phyloP scores from a whole-genome alignment of 2,888 invertebrate genomes.

The Mesochorus sp. region DNA sequence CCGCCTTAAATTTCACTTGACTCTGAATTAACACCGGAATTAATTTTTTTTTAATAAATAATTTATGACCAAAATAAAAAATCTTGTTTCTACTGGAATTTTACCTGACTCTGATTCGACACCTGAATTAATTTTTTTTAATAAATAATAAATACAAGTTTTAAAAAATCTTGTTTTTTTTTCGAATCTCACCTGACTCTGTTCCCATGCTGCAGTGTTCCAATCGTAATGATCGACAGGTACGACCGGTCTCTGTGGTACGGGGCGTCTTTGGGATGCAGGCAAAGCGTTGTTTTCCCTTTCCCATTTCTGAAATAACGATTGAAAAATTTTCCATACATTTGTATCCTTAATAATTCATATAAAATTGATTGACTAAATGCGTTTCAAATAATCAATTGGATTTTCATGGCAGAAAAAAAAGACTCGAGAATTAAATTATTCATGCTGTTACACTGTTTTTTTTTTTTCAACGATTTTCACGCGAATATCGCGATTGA shows the following conservation, averaged over 20 bases:
- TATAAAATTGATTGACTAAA: background rate
- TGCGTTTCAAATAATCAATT: background rate
- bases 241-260: constrained; percentile 83
- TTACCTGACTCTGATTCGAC: too few relatives aligned
- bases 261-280: constrained; percentile 82
- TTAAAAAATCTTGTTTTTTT: background rate
- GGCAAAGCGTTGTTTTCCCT: constrained; percentile 85
- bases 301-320: constrained; percentile 84
- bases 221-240: constrained; percentile 82
- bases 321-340: background rate
- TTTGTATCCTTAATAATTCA: background rate
- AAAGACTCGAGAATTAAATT: background rate
- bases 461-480: constrained; percentile 6
- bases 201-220: constrained; percentile 84
- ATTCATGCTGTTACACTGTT: background rate
- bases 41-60: too few relatives aligned
- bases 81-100: too few relatives aligned
- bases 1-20: too few relatives aligned
- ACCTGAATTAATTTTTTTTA: too few relatives aligned
- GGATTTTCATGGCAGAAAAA: background rate
- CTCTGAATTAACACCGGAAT: too few relatives aligned
- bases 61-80: too few relatives aligned
- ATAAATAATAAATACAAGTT: background rate
- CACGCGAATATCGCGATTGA: constrained; percentile 18
- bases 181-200: constrained; percentile 82